These are phyloP conservation scores for Mirza zaza DNA, from an alignment of 2,113 vertebrate species.

Conservation along the genomic window DNA sequence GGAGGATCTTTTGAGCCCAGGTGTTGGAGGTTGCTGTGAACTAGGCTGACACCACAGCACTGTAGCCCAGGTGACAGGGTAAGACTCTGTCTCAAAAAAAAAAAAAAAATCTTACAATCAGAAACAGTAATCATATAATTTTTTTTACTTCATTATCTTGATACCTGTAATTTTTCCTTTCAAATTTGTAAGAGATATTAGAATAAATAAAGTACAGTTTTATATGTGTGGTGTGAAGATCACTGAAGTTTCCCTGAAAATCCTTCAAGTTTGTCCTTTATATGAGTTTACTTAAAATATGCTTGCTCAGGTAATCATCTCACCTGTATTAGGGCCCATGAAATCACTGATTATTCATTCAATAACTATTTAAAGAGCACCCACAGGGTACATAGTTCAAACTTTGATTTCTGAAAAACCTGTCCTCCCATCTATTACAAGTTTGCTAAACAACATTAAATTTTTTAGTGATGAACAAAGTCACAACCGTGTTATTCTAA, in stretches of 20 bases:
- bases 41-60: too few relatives aligned
- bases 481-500: constrained; percentile 55
- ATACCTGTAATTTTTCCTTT: constrained; percentile 16
- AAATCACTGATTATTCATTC: constrained; percentile 49
- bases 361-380: constrained; percentile 29
- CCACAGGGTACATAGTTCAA: constrained; percentile 14
- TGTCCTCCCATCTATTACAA: background rate
- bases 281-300: background rate
- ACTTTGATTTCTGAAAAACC: constrained; percentile 31
- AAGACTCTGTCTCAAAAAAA: too few relatives aligned
- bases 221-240: background rate
- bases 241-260: background rate
- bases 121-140: background rate
- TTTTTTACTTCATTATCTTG: constrained; percentile 22
- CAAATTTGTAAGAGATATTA: constrained; percentile 5
- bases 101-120: background rate
- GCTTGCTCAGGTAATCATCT: background rate
- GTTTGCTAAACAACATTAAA: constrained; percentile 39
- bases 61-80: too few relatives aligned
- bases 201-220: background rate
- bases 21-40: too few relatives aligned
- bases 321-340: background rate
- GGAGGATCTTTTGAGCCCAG: too few relatives aligned
- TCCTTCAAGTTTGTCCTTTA: background rate
- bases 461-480: constrained; percentile 53